These are phyloP conservation scores for Tragelaphus buxtoni DNA, from an alignment of 2,113 vertebrate species.

Conservation along the genomic window DNA sequence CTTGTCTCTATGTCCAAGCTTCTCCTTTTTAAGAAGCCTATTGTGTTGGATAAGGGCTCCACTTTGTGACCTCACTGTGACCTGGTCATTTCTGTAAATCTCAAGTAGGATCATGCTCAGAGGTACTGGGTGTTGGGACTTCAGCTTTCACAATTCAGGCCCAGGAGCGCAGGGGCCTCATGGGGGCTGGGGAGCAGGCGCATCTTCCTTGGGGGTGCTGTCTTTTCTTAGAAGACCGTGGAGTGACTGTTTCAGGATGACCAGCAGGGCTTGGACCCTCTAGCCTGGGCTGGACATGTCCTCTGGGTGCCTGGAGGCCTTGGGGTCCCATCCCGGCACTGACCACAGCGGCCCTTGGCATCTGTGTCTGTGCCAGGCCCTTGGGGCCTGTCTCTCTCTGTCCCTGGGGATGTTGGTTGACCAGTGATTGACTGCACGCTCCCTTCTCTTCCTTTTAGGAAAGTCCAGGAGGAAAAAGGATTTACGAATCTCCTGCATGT, in stretches of 20 bases:
- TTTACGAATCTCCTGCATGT: constrained; percentile 79
- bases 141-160: background rate
- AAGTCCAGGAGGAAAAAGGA: constrained; percentile 81
- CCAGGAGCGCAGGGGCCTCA: background rate
- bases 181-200: background rate
- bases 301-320: background rate
- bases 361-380: background rate
- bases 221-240: fast-evolving
- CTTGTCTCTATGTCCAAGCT: background rate
- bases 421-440: background rate
- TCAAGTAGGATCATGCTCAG: background rate
- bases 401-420: background rate
- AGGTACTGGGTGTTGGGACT: background rate
- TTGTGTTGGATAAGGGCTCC: background rate
- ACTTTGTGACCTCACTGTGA: background rate
- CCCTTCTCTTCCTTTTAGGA: constrained; percentile 63
- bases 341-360: no score
- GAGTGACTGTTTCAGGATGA: background rate
- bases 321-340: background rate
- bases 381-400: background rate
- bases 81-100: background rate
- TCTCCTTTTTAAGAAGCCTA: background rate
- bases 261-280: background rate
- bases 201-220: background rate
- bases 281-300: background rate